Conservation (phyloP, 2,797 vertebrate species). For the Oreonectes daqikongensis region DNA sequence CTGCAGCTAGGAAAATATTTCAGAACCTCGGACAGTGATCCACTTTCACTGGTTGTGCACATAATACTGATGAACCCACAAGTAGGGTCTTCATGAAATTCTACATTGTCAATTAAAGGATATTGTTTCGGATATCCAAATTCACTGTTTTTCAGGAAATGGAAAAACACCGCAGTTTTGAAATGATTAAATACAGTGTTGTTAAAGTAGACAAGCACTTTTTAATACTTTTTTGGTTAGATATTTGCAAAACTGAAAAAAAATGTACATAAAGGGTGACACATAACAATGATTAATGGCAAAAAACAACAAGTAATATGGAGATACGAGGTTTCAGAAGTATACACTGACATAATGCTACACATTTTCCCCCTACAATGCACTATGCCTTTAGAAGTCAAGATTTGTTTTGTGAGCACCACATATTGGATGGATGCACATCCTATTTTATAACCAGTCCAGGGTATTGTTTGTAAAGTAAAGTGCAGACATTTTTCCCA, state of each 20-base stretch:
- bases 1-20: conserved; percentile 4
- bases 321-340: too few species aligned
- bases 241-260: too few species aligned
- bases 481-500: conserved; percentile 3
- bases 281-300: too few species aligned
- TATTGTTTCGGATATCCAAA: too few species aligned
- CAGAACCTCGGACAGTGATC: conserved; percentile 43
- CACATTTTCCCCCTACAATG: neutral
- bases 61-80: neutral
- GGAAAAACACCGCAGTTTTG: too few species aligned
- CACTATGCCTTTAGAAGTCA: neutral
- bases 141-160: too few species aligned
- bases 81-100: conserved; percentile 19
- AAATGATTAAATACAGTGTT: too few species aligned
- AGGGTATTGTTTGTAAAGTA: neutral
- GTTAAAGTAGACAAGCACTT: too few species aligned
- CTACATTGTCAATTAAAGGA: conserved; percentile 16
- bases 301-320: too few species aligned
- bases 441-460: neutral
- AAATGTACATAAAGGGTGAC: too few species aligned
- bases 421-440: neutral
- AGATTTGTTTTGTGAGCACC: conserved; percentile 7
- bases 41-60: neutral
- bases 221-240: too few species aligned
- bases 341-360: neutral